phyloP scores from a whole-genome alignment of 2,888 invertebrate species.

The Cephus pulcher region DNA sequence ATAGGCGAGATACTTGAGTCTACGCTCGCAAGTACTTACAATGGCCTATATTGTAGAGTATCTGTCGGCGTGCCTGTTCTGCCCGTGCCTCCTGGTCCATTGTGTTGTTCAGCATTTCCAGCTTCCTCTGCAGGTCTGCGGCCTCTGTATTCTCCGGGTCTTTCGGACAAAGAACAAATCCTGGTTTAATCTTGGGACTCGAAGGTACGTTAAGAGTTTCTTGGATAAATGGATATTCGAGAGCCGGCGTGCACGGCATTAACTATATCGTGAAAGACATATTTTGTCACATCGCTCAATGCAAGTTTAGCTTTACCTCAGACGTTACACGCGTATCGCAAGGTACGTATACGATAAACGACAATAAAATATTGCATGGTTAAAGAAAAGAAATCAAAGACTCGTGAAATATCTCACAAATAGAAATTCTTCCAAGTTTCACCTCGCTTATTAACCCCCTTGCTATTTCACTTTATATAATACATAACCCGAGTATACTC shows the following conservation, averaged over 20 bases:
- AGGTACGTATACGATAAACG: background rate
- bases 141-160: constrained; percentile 90
- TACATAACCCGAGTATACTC: no score
- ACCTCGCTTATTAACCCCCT: background rate
- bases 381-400: background rate
- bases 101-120: constrained; percentile 90
- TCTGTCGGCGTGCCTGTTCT: constrained; percentile 81
- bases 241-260: background rate
- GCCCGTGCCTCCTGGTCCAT: constrained; percentile 87
- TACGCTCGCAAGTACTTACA: constrained; percentile 72
- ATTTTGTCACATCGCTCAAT: background rate
- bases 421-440: background rate
- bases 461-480: no score
- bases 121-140: constrained; percentile 88
- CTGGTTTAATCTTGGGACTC: background rate
- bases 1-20: background rate
- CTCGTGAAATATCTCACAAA: background rate
- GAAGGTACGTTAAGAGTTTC: background rate
- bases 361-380: background rate
- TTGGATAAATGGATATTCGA: background rate
- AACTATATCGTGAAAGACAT: background rate
- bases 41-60: constrained; percentile 82
- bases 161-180: constrained; percentile 65
- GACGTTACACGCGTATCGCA: background rate
- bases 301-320: background rate